Evolutionary conservation across 2,797 vertebrate genomes (phyloP), one percentile per base, ranked within the genome.

Genomic region (Mallotus villosus): DNA sequence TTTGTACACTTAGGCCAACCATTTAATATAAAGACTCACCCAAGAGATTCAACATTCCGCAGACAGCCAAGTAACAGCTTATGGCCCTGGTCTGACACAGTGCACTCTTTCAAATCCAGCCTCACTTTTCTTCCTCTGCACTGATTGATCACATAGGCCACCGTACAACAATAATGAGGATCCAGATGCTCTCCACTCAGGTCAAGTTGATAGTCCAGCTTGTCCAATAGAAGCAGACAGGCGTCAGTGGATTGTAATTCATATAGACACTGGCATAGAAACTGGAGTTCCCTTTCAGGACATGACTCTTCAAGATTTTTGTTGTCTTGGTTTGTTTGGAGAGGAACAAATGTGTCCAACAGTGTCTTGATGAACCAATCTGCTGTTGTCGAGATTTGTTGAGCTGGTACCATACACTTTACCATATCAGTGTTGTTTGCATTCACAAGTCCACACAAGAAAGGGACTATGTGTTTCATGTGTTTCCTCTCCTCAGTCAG

Each of bases 381-480:
- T 16, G 16, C 64, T 2, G 67, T 55, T 24, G 22, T 57, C 29
- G 69, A 67, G 1, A 73, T 37, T 17, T 74, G 24, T 29, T 79
- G 24, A 9, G 71, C 41, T 57, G 71, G 4, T 21, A 82, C 63
- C 3, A 85, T 67, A 67, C 74, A 57, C 32, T 59, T 74, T 7
- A 82, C 5, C 19, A 81, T 66, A 63, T 8, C 3, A 0, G 59
- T 67, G 17, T 7, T 78, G 19, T 67, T 76, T 16, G 72, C 67
- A 53, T 63, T 76, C 49, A 83, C 46, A 70, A 88, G 37, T 49
- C 81, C 58, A 81, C 85, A 85, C 49, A 89, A 67, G 72, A 85
- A 88, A 14, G 73, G 78, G 64, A 90, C 74, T 59, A 89, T 27
- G 72, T 87, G 68, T 71, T 72, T 90, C 78, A 87, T 76, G 76